A percentile compares a stretch with the other conserved stretches of the same genome.
phyloP scores from a whole-genome alignment of 2,797 vertebrate species.

The Galagoides demidoff region DNA sequence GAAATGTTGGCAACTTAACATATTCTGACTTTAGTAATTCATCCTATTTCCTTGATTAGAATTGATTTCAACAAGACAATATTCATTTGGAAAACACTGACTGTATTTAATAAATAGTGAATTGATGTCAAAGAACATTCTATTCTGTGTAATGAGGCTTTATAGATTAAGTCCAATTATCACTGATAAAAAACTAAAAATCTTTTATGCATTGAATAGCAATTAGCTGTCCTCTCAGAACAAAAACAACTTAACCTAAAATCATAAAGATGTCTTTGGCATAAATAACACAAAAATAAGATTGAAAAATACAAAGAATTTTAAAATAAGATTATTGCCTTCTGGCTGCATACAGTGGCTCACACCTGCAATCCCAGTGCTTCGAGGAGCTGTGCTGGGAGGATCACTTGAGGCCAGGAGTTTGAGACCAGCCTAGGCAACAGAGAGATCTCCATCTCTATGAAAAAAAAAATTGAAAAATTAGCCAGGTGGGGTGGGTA shows the following conservation, averaged over 20 bases:
- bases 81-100: slow-evolving; percentile 68
- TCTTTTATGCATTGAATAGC: slow-evolving; percentile 55
- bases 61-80: slow-evolving; percentile 68
- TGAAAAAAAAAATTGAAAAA: background rate
- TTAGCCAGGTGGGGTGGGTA: background rate
- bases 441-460: background rate
- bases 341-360: background rate
- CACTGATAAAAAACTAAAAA: slow-evolving; percentile 70
- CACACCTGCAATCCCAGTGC: background rate
- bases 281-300: slow-evolving; percentile 36
- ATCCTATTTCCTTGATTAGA: slow-evolving; percentile 62
- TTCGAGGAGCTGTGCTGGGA: background rate
- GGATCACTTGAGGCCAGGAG: background rate
- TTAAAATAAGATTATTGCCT: slow-evolving; percentile 2
- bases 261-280: slow-evolving; percentile 27
- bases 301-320: slow-evolving; percentile 50
- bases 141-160: slow-evolving; percentile 63
- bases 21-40: slow-evolving; percentile 52
- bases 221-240: slow-evolving; percentile 64
- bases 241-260: slow-evolving; percentile 57
- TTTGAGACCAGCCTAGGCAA: background rate
- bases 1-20: slow-evolving; percentile 38
- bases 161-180: slow-evolving; percentile 71
- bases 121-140: slow-evolving; percentile 67
- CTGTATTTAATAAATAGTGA: slow-evolving; percentile 73